Evolutionary conservation across 2,797 vertebrate genomes (phyloP).

Genomic region (Pangasius mekongensis): DNA sequence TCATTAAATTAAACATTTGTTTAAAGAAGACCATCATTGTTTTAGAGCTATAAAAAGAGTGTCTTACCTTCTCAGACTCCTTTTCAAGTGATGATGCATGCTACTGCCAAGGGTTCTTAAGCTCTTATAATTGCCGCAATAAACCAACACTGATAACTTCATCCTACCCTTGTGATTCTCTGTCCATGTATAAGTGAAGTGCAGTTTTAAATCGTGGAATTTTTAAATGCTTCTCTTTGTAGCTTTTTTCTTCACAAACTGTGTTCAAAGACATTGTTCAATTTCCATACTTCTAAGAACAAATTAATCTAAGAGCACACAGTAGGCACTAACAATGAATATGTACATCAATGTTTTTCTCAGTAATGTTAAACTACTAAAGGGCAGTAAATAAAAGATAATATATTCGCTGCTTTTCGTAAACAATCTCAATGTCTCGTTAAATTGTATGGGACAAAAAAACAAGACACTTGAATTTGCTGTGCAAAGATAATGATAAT

Average conservation of each 20-base stretch:
- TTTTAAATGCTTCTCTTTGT: neutral
- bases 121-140: slow-evolving; percentile 65
- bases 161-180: slow-evolving; percentile 3
- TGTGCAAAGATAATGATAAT: neutral
- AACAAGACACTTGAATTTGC: neutral
- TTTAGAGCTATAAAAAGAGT: slow-evolving; percentile 23
- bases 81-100: slow-evolving; percentile 61
- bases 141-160: slow-evolving; percentile 56
- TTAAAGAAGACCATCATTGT: neutral
- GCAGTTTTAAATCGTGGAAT: neutral
- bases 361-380: neutral
- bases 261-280: neutral
- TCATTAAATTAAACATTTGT: neutral
- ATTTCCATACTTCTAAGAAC: neutral
- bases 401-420: neutral
- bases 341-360: neutral
- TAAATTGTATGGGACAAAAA: neutral
- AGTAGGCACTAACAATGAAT: neutral
- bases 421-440: neutral
- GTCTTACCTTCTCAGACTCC: slow-evolving; percentile 71
- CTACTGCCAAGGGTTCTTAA: slow-evolving; percentile 60
- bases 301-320: neutral
- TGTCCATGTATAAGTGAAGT: neutral
- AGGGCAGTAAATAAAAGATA: neutral
- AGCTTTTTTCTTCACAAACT: neutral